Conservation (phyloP, 2,113 vertebrate genomes). For the Amphiprion ocellaris region DNA sequence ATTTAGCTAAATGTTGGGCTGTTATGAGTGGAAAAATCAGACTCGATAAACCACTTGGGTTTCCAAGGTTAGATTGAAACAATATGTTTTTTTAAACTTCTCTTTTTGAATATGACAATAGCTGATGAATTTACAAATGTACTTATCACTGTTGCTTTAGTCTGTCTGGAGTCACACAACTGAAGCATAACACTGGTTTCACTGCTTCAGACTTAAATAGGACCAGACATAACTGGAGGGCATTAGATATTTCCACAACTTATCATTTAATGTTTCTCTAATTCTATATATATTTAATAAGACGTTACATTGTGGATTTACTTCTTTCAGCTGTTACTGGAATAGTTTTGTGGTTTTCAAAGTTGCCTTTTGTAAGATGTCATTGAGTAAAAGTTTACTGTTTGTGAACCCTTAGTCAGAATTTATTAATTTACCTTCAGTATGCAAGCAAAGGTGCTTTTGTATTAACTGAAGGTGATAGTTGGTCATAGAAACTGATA, state of each 20-base stretch:
- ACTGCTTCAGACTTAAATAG: not conserved
- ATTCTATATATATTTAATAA: not conserved
- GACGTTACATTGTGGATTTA: not conserved
- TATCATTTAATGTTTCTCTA: not conserved
- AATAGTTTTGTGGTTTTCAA: not conserved
- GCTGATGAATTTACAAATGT: not conserved
- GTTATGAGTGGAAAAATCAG: not conserved
- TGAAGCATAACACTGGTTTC: not conserved
- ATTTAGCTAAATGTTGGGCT: not conserved
- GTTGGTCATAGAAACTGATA: not conserved
- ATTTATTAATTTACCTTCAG: not conserved
- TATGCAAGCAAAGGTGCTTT: slow-evolving; percentile 1
- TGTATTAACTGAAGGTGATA: not conserved
- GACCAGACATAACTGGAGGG: not conserved
- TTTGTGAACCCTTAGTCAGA: not conserved
- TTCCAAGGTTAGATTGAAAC: too few relatives aligned
- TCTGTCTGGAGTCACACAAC: not conserved
- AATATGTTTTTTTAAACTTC: too few relatives aligned
- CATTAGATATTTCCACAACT: slow-evolving; percentile 13
- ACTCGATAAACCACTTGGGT: not conserved
- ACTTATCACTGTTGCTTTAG: not conserved
- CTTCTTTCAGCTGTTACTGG: not conserved
- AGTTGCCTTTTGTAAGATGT: not conserved
- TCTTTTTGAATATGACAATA: slow-evolving; percentile 11
- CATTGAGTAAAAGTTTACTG: not conserved